phyloP scores from a whole-genome alignment of 1,140 invertebrate genomes.

The Aphelinus atriplicis region DNA sequence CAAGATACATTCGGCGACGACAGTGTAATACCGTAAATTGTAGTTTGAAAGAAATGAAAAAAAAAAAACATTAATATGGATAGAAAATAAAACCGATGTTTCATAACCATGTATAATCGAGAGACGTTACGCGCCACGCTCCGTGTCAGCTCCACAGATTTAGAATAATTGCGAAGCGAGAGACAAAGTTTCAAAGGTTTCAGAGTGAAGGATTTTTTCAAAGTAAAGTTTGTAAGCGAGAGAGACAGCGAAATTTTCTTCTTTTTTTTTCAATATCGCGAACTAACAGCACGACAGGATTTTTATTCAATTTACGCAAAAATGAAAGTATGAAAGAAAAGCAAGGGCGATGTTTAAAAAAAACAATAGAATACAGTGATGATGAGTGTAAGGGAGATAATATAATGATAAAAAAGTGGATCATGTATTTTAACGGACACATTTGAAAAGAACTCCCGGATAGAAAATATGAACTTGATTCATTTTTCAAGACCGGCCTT shows the following conservation, averaged over 20 bases:
- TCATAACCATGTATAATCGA: slow-evolving; percentile 39
- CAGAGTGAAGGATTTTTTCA: not conserved
- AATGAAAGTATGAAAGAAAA: slow-evolving; percentile 61
- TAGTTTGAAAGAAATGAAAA: slow-evolving; percentile 33
- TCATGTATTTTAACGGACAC: slow-evolving; percentile 31
- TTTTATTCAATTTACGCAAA: slow-evolving; percentile 32
- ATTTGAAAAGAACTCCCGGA: slow-evolving; percentile 17
- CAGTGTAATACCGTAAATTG: slow-evolving; percentile 35
- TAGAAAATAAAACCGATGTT: slow-evolving; percentile 26
- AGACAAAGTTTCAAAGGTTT: not conserved
- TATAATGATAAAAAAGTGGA: slow-evolving; percentile 41
- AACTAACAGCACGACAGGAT: slow-evolving; percentile 37
- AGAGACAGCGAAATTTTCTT: slow-evolving; percentile 32
- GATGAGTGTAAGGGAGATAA: slow-evolving; percentile 48
- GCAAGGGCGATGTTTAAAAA: slow-evolving; percentile 41
- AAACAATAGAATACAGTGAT: slow-evolving; percentile 35
- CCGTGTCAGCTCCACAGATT: slow-evolving; percentile 37
- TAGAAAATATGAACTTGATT: slow-evolving; percentile 6
- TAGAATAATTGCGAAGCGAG: slow-evolving; percentile 24
- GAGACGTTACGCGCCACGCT: slow-evolving; percentile 38
- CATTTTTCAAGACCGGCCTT: slow-evolving; percentile 71
- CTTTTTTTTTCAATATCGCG: slow-evolving; percentile 36
- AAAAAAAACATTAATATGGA: not conserved
- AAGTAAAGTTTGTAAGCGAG: slow-evolving; percentile 2
- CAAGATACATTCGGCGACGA: slow-evolving; percentile 24